Evolutionary conservation across 2,888 invertebrate genomes (phyloP).

Genomic region (Catonia carolina): DNA sequence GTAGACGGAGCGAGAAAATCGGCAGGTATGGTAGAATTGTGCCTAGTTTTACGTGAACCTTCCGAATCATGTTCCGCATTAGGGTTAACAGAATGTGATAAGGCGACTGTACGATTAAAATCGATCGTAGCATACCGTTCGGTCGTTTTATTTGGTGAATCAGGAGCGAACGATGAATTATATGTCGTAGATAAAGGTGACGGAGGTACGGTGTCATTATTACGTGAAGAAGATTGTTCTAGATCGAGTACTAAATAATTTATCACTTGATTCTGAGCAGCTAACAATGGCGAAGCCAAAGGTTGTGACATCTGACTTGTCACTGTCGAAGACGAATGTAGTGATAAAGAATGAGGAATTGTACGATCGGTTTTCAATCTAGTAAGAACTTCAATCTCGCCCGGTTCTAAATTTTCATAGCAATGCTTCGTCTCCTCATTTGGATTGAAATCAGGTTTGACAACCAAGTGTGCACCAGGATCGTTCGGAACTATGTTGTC

Average conservation of each 20-base stretch:
- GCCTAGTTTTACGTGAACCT: slow-evolving; percentile 70
- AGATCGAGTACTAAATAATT: slow-evolving; percentile 78
- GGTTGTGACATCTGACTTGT: slow-evolving; percentile 24
- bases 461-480: slow-evolving; percentile 11
- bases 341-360: not conserved
- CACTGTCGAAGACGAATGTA: slow-evolving; percentile 14
- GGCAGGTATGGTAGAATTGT: slow-evolving; percentile 66
- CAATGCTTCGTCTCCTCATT: slow-evolving; percentile 46
- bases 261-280: slow-evolving; percentile 32
- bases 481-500: slow-evolving; percentile 32
- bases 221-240: slow-evolving; percentile 43
- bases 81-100: slow-evolving; percentile 72
- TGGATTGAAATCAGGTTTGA: slow-evolving; percentile 28
- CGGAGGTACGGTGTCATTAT: slow-evolving; percentile 15
- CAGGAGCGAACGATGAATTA: slow-evolving; percentile 42
- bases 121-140: slow-evolving; percentile 85
- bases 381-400: slow-evolving; percentile 44
- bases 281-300: slow-evolving; percentile 39
- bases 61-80: slow-evolving; percentile 54
- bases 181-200: slow-evolving; percentile 27
- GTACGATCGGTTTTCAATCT: slow-evolving; percentile 8
- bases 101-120: slow-evolving; percentile 86
- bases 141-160: slow-evolving; percentile 47
- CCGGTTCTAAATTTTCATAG: slow-evolving; percentile 51
- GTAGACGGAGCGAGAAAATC: slow-evolving; percentile 41